Conservation (phyloP, 2,888 invertebrate species). For the Troides oblongomaculatus region DNA sequence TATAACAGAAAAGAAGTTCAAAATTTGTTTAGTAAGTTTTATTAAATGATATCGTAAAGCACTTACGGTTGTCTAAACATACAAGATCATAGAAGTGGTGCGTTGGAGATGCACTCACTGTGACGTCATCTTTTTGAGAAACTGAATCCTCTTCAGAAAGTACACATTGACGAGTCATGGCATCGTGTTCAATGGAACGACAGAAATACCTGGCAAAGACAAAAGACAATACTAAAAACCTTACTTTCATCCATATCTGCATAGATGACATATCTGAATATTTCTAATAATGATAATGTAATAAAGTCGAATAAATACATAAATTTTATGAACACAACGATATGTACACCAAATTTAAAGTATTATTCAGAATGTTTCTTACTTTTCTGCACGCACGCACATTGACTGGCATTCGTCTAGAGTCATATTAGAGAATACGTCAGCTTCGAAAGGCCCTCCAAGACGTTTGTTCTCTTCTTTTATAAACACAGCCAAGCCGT, state of each 20-base stretch:
- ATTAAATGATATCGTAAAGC: conserved; percentile 18
- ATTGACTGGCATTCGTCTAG: conserved; percentile 93
- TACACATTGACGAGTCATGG: conserved; percentile 91
- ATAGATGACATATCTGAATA: background rate
- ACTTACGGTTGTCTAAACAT: conserved; percentile 94
- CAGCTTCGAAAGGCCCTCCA: conserved; percentile 93
- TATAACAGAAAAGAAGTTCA: too few relatives aligned
- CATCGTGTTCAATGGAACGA: conserved; percentile 93
- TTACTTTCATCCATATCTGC: background rate
- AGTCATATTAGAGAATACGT: conserved; percentile 91
- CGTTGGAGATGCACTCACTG: conserved; percentile 90
- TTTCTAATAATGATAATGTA: background rate
- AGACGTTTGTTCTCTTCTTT: conserved; percentile 94
- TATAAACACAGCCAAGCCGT: conserved; percentile 91
- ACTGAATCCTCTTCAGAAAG: conserved; percentile 94
- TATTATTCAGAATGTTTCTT: conserved; percentile 43
- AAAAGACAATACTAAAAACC: background rate
- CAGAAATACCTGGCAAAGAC: conserved; percentile 84
- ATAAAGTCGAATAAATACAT: too few relatives aligned
- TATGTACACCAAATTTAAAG: background rate
- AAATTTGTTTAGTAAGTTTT: too few relatives aligned
- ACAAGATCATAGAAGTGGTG: conserved; percentile 94
- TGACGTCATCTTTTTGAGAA: conserved; percentile 92
- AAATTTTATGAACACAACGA: too few relatives aligned
- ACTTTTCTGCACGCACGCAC: conserved; percentile 93